Percentiles rank a stretch among this genome's conserved stretches.
Evolutionary conservation across 2,888 invertebrate species (phyloP).

Genomic region (Coelogynopora nodosa): DNA sequence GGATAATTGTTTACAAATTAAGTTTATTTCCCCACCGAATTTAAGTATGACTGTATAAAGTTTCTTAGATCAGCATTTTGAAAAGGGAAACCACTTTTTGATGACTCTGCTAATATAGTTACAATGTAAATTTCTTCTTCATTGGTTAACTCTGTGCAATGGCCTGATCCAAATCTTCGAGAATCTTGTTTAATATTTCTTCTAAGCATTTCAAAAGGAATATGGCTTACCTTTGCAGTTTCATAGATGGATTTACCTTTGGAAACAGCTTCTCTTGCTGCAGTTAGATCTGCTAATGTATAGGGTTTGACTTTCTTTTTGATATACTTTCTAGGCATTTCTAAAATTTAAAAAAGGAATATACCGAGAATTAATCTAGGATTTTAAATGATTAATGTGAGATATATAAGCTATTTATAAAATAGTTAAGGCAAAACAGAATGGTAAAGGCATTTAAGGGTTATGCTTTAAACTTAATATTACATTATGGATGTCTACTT

Average conservation of each 20-base stretch:
- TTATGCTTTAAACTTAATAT: not conserved
- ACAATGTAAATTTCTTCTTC: not conserved
- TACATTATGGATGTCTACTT: not conserved
- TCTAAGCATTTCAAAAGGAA: not conserved
- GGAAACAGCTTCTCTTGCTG: not conserved
- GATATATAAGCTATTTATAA: not conserved
- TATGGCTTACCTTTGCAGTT: not conserved
- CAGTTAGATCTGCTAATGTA: not conserved
- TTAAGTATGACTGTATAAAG: not conserved
- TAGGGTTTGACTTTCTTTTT: not conserved
- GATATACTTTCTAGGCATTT: not conserved
- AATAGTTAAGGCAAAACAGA: not conserved
- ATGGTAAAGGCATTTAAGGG: not conserved
- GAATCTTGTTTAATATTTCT: not conserved
- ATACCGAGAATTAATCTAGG: not conserved
- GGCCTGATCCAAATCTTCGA: not conserved
- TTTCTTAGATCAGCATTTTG: not conserved
- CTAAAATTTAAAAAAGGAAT: not conserved
- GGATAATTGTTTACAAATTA: constrained; percentile 31
- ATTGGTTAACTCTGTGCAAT: not conserved
- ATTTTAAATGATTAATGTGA: not conserved
- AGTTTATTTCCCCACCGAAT: not conserved
- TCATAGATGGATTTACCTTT: not conserved
- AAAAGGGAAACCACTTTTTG: not conserved
- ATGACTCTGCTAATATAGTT: not conserved